Evolutionary conservation across 2,797 vertebrate species (phyloP).

Genomic region (Mastacembelus armatus): DNA sequence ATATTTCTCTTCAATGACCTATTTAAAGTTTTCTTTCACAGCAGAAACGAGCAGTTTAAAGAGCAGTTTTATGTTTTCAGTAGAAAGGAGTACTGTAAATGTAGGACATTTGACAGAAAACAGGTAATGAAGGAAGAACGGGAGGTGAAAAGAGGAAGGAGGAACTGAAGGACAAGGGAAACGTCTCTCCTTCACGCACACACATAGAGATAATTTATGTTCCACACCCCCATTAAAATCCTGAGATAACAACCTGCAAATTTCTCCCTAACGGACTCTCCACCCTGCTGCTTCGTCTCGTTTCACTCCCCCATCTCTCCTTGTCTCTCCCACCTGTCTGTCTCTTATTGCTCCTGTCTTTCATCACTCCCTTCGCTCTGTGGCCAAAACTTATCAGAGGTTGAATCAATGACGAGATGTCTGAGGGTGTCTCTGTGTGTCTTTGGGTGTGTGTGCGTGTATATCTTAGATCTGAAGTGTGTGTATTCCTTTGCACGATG

Average conservation of each 20-base stretch:
- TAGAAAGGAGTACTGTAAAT: background rate
- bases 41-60: background rate
- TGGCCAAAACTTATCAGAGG: constrained; percentile 69
- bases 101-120: background rate
- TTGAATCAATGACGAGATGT: constrained; percentile 65
- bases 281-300: constrained; percentile 52
- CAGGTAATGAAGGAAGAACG: background rate
- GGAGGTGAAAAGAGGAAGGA: background rate
- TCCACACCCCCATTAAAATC: constrained; percentile 53
- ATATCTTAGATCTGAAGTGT: constrained; percentile 29
- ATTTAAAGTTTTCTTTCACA: background rate
- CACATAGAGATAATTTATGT: constrained; percentile 38
- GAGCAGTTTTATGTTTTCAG: background rate
- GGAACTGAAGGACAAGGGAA: background rate
- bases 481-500: constrained; percentile 5
- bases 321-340: constrained; percentile 63
- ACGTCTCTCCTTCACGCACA: background rate
- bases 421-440: constrained; percentile 37
- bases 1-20: too few relatives aligned
- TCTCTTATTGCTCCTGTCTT: constrained; percentile 75
- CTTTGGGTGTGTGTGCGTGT: constrained; percentile 11
- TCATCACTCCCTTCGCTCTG: constrained; percentile 70
- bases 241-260: constrained; percentile 66
- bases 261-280: constrained; percentile 58
- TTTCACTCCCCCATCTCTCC: constrained; percentile 46